A percentile compares a stretch with the other conserved stretches of the same genome.
phyloP scores from a whole-genome alignment of 2,797 vertebrate species.

The Pogoniulus pusillus region DNA sequence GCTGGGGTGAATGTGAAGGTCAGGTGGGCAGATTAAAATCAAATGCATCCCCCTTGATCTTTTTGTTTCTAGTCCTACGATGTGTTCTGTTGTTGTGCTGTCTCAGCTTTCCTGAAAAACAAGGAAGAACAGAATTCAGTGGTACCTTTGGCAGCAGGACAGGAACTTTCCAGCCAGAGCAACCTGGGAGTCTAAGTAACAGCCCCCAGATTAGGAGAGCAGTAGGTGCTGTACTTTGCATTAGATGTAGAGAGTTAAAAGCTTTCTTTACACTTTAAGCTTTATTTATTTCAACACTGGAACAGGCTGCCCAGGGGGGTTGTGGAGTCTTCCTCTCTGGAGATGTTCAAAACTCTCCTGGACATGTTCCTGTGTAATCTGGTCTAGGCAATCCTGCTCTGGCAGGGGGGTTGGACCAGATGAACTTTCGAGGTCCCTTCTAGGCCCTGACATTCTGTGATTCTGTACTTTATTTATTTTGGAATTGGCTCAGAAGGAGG shows the following conservation, averaged over 20 bases:
- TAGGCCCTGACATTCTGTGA: no score
- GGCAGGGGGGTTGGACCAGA: no score
- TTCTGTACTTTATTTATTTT: neutral
- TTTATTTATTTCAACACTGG: no score
- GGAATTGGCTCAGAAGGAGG: constrained; percentile 7
- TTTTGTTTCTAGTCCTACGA: neutral
- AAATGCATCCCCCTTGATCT: neutral
- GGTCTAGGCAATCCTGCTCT: no score
- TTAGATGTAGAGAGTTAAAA: neutral
- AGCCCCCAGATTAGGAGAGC: neutral
- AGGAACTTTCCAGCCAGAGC: neutral
- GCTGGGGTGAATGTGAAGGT: neutral
- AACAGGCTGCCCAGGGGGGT: no score
- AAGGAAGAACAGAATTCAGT: neutral
- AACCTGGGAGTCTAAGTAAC: neutral
- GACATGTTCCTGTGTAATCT: no score
- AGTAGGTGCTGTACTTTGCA: neutral
- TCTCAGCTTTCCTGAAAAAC: neutral
- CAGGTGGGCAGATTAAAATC: neutral
- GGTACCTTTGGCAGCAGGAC: neutral
- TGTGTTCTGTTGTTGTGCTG: neutral
- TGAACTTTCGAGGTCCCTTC: no score
- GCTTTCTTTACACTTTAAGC: neutral
- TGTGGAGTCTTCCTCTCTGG: no score
- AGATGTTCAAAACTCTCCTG: no score